phyloP scores from a whole-genome alignment of 2,113 vertebrate genomes.

The Halichoerus grypus region DNA sequence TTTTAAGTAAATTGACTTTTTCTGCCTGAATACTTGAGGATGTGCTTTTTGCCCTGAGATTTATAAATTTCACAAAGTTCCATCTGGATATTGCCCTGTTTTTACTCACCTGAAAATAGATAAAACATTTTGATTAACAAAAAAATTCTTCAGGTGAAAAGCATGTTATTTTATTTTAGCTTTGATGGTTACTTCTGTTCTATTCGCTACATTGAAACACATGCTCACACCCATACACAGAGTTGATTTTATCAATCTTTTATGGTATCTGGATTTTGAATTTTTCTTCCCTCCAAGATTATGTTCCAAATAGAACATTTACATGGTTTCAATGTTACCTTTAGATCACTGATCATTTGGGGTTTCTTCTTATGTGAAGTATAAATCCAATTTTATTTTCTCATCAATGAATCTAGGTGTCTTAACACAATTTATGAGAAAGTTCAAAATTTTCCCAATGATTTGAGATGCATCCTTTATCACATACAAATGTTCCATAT shows the following conservation, averaged over 20 bases:
- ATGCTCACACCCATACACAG: rapidly evolving
- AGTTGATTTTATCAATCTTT: not conserved
- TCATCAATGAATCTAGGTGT: not conserved
- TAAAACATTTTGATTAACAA: not conserved
- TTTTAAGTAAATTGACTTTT: constrained; percentile 47
- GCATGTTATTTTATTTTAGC: not conserved
- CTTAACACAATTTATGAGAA: not conserved
- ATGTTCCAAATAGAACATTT: not conserved
- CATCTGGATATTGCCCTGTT: not conserved
- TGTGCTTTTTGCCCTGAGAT: constrained; percentile 3
- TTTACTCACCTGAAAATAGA: not conserved
- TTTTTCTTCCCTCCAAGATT: not conserved
- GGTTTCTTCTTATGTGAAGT: not conserved
- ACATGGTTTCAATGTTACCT: not conserved
- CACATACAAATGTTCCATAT: not conserved
- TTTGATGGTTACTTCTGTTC: not conserved
- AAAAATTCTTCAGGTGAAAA: not conserved
- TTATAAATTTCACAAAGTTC: not conserved
- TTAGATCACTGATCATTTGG: not conserved
- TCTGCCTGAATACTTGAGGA: not conserved
- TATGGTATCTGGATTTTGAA: not conserved
- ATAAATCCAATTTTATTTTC: not conserved
- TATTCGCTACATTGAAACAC: not conserved
- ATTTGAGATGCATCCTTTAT: not conserved
- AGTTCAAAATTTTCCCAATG: not conserved